Percentiles rank a stretch among this genome's conserved stretches.
These are phyloP conservation scores for Ammospiza nelsoni DNA, from an alignment of 2,113 vertebrate species.

Conservation along the genomic window DNA sequence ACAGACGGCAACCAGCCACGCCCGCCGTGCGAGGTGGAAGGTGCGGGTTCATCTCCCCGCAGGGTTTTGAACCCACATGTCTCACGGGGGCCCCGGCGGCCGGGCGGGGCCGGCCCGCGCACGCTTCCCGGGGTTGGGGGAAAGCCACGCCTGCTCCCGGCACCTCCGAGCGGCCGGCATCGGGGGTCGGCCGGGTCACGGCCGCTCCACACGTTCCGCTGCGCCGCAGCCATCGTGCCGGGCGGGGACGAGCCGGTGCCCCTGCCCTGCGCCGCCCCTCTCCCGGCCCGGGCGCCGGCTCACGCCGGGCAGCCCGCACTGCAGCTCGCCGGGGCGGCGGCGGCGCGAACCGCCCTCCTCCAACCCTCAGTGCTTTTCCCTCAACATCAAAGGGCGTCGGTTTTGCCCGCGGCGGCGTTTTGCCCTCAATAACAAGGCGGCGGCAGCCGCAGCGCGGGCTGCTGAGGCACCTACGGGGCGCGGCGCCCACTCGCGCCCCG, in stretches of 20 bases:
- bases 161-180: no score
- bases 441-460: not conserved
- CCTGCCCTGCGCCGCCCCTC: not conserved
- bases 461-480: not conserved
- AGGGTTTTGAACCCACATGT: not conserved
- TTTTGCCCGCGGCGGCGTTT: conserved; percentile 27
- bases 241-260: no score
- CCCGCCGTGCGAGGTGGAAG: not conserved
- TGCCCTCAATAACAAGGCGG: not conserved
- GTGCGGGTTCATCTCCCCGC: not conserved
- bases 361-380: not conserved
- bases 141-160: not conserved
- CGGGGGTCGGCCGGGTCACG: not conserved
- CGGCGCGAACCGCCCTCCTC: not conserved
- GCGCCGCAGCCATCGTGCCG: not conserved
- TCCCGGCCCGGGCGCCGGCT: not conserved
- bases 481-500: not conserved
- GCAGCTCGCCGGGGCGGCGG: not conserved
- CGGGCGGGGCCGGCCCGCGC: not conserved
- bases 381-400: not conserved
- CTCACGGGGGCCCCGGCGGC: not conserved
- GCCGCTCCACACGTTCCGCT: not conserved
- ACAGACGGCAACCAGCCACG: not conserved
- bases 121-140: not conserved
- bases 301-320: not conserved